A percentile compares a stretch with the other conserved stretches of the same genome.
phyloP scores from a whole-genome alignment of 2,797 vertebrate genomes.

The Typhlichthys subterraneus region DNA sequence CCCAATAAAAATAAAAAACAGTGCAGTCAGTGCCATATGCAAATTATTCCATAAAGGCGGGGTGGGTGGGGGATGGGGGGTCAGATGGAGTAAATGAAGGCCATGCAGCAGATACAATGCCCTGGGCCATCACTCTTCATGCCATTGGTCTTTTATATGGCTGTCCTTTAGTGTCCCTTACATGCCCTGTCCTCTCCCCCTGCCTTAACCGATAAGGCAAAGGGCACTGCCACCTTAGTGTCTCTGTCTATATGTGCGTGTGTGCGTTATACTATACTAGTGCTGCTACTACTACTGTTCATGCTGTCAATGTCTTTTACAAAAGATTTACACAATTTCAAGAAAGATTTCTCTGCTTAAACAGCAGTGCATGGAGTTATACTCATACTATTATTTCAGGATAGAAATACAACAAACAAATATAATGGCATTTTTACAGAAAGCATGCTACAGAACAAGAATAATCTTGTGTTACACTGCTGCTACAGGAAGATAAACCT shows the following conservation, averaged over 20 bases:
- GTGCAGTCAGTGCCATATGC: conserved; percentile 72
- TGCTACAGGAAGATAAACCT: no score
- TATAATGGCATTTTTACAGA: no score
- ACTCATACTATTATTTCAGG: no score
- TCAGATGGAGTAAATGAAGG: conserved; percentile 52
- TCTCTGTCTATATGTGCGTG: conserved; percentile 11
- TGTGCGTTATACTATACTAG: not conserved
- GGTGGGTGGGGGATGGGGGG: conserved; percentile 35
- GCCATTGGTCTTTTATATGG: conserved; percentile 63
- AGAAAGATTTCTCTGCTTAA: no score
- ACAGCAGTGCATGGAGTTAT: no score
- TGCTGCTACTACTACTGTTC: no score
- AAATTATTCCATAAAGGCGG: conserved; percentile 70
- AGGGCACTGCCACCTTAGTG: conserved; percentile 30
- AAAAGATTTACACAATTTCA: no score
- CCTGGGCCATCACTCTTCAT: conserved; percentile 69
- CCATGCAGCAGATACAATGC: conserved; percentile 30
- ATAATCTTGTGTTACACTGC: no score
- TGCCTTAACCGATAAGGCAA: conserved; percentile 60
- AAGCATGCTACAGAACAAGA: no score
- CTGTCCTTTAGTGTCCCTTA: conserved; percentile 34
- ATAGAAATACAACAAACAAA: no score
- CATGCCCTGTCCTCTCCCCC: conserved; percentile 30
- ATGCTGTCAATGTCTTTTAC: no score
- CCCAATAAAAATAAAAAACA: conserved; percentile 71